Evolutionary conservation across 2,797 vertebrate genomes (phyloP), one percentile per base, ranked within the genome.

Genomic region (Staurois parvus): DNA sequence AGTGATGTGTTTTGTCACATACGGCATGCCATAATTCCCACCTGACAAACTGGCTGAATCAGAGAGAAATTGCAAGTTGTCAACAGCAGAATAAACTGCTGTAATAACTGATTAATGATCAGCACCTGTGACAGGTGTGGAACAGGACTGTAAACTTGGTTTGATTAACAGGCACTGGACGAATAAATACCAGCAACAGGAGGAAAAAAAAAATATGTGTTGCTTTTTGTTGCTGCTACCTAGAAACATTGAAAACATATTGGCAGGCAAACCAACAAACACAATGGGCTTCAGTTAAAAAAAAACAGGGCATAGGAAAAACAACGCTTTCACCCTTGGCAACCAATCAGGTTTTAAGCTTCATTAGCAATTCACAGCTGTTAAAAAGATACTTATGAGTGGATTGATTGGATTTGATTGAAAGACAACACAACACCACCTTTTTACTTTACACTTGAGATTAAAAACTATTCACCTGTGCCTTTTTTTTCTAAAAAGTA

Each of bases 1-100:
- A 93, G 95, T 96, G 97, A 98, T 97, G 96, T 99, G 97, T 98
- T 99, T 97, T 99, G 97, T 99, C 97, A 98, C 96, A 95, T 96
- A 96, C 92, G 93, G 95, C 95, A 93, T 94, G 95, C 95, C 94
- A 93, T 99, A 99, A 99, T 98, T 99, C 97, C 97, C 97, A 98
- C 97, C 98, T 99, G 97, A 99, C 97, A 98, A 96, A 96, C 93
- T 96, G 94, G 94, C 94, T 95, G 96, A 98, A 97, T 99, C 96
- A 96, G 95, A 93, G 93, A 96, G 96, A 96, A 97, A 98, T 99
- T 98, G 97, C 97, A 97, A 98, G 97, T 97, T 99, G 98, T 98
- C 98, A 99, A 95, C 95, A 95, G 95, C 94, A 96, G 97, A 98
- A 98, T 97, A 97, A 97, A 98, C 97, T 95, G 96, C 94, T 89